Base-by-base conservation (phyloP, 2,113 vertebrate genomes). In the Chionis minor region DNA sequence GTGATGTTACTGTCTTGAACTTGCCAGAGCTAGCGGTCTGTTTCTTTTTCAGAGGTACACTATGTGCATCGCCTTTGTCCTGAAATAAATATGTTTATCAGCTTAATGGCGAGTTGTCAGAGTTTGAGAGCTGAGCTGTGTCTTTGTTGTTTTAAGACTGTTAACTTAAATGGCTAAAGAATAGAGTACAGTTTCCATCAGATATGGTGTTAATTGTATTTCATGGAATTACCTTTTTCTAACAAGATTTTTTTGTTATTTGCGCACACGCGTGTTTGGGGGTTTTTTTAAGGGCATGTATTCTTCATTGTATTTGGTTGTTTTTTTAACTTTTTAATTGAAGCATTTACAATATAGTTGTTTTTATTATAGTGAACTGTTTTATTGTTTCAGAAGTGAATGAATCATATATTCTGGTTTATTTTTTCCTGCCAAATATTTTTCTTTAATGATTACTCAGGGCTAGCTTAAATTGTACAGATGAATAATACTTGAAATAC, bases 361-460 rank as follows among this genome's bases (percentile, higher is more conserved):
- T 91, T 96, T 95, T 96, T 95, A 72, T 92, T 94, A 45, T 7
- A 86, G 65, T 72, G 88, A 88, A 59, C 88, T 6, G 3, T 89
- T 94, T 94, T 81, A 95, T 96, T 95, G 95, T 96, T 96, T 94
- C 88, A 86, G 73, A 89, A 92, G 62, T 91, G 94, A 95, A 95
- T 97, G 96, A 96, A 96, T 97, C 92, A 96, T 87, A 67, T 94
- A 96, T 79, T 96, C 92, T 90, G 86, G 67, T 51, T 82, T 96
- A 90, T 92, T 95, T 97, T 96, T 97, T 97, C 94, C 94, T 92
- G 94, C 92, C 86, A 91, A 49, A 92, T 95, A 80, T 77, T 92
- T 95, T 95, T 87, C 86, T 75, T 91, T 88, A 94, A 82, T 92
- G 88, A 55, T 94, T 95, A 82, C 74, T 91, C 58, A 80, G 30